Evolutionary conservation across 2,888 invertebrate genomes (phyloP).

Genomic region (Melinaea menophilus): DNA sequence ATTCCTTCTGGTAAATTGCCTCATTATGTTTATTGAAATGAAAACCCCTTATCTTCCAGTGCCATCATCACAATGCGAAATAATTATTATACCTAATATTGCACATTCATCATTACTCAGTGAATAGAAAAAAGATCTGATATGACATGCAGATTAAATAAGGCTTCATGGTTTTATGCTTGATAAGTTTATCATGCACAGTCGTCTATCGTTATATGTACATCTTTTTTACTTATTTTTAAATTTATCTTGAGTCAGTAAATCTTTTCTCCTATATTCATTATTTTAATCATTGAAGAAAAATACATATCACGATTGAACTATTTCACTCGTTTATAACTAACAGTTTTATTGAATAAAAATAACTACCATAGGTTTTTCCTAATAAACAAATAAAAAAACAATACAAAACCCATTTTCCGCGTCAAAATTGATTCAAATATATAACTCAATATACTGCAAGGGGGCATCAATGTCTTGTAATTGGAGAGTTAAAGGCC

Average conservation of each 20-base stretch:
- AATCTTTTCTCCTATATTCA: too few relatives aligned
- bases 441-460: not conserved
- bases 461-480: constrained; percentile 2
- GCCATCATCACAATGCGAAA: constrained; percentile 7
- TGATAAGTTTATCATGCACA: constrained; percentile 2
- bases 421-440: not conserved
- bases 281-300: too few relatives aligned
- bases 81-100: constrained; percentile 10
- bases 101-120: constrained; percentile 11
- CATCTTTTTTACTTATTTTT: too few relatives aligned
- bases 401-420: not conserved
- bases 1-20: not conserved
- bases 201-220: too few relatives aligned
- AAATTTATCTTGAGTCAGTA: too few relatives aligned
- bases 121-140: constrained; percentile 7
- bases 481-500: constrained; percentile 16
- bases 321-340: too few relatives aligned
- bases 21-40: not conserved
- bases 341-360: too few relatives aligned
- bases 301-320: too few relatives aligned
- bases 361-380: too few relatives aligned
- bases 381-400: too few relatives aligned
- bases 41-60: constrained; percentile 5
- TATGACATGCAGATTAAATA: too few relatives aligned
- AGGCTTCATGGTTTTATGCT: constrained; percentile 5